Conservation (phyloP, 2,797 vertebrate genomes). For the Chelonia mydas region DNA sequence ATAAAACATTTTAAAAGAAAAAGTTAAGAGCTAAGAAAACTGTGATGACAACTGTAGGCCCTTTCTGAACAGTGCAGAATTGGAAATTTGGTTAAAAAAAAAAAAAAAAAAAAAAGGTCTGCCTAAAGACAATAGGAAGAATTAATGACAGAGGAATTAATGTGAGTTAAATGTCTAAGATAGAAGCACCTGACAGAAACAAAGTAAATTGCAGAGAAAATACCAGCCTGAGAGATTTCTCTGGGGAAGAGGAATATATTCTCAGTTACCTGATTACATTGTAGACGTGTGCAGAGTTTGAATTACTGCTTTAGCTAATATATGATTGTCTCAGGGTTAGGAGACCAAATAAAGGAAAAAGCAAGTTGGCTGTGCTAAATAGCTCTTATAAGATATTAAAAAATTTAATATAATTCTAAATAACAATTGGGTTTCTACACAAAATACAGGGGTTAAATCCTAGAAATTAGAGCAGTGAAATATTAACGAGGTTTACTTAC, state of each 20-base stretch:
- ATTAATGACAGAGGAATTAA: not conserved
- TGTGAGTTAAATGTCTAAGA: not conserved
- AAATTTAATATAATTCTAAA: too few species aligned
- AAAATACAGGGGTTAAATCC: fast-evolving
- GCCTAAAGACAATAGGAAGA: not conserved
- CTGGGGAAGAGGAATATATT: not conserved
- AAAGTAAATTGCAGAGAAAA: not conserved
- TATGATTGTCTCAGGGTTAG: not conserved
- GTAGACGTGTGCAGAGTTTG: not conserved
- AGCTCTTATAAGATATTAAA: too few species aligned
- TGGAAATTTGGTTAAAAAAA: not conserved
- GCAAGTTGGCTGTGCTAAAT: not conserved
- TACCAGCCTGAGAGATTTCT: not conserved
- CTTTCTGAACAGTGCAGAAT: not conserved
- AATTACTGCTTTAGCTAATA: not conserved
- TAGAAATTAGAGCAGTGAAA: not conserved
- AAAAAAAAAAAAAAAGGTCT: not conserved
- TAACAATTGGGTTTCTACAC: not conserved
- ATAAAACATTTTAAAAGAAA: too few species aligned
- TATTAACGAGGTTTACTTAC: not conserved
- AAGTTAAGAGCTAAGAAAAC: too few species aligned
- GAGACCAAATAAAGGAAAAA: not conserved
- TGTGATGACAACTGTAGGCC: not conserved
- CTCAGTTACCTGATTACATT: not conserved
- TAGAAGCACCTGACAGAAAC: not conserved